Conservation (phyloP, 2,797 vertebrate genomes). For the Nyctibius grandis region DNA sequence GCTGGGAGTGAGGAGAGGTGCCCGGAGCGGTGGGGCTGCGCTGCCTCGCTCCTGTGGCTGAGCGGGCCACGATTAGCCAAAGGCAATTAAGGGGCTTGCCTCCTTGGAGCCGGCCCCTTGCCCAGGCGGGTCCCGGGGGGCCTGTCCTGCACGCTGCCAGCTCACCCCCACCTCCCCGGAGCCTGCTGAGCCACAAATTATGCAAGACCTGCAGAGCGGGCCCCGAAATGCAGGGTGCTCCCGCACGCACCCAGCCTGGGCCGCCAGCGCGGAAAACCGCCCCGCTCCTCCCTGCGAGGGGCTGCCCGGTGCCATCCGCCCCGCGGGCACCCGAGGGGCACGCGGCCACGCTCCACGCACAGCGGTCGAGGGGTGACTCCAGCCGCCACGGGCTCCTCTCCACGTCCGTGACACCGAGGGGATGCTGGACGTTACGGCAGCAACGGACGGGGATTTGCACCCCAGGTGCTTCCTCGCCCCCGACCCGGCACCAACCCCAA, state of each 20-base stretch:
- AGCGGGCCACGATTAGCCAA: background rate
- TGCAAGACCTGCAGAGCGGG: slow-evolving; percentile 58
- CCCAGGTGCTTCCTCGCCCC: too few species aligned
- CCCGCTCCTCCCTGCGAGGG: rapidly evolving
- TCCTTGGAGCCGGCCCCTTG: background rate
- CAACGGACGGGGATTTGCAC: background rate
- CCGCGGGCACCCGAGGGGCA: background rate
- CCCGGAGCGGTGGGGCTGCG: background rate
- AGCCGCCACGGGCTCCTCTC: background rate
- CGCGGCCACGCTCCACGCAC: background rate
- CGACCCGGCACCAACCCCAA: rapidly evolving
- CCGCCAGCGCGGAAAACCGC: background rate
- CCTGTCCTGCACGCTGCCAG: background rate
- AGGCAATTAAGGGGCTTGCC: background rate
- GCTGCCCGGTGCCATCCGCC: background rate
- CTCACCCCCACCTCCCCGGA: background rate
- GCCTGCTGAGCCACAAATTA: background rate
- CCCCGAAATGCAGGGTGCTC: background rate
- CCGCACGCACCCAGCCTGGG: background rate
- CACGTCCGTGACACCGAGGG: rapidly evolving
- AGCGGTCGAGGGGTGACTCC: rapidly evolving
- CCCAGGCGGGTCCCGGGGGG: rapidly evolving
- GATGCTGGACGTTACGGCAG: background rate
- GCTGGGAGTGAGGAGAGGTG: background rate
- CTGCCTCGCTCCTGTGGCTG: background rate